phyloP scores from a whole-genome alignment of 2,888 invertebrate species.

The Teleiodes luculella region DNA sequence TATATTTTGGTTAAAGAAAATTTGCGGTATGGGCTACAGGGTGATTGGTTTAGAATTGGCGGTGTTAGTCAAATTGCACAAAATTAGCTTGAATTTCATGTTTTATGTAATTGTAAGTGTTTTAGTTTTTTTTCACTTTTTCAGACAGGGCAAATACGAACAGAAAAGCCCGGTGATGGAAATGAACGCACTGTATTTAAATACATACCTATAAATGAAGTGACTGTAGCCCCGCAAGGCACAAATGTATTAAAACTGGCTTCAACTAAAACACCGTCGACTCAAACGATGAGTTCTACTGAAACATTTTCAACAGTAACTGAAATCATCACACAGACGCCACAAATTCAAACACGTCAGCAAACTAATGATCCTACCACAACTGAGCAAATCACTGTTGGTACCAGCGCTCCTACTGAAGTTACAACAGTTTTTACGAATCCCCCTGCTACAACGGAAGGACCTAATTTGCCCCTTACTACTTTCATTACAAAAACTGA shows the following conservation, averaged over 20 bases:
- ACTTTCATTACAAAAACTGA: slow-evolving; percentile 34
- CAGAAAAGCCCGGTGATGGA: slow-evolving; percentile 66
- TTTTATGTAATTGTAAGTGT: neutral
- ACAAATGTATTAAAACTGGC: slow-evolving; percentile 66
- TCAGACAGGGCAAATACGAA: slow-evolving; percentile 76
- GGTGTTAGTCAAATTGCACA: slow-evolving; percentile 3
- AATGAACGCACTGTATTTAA: slow-evolving; percentile 63
- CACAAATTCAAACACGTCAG: slow-evolving; percentile 46
- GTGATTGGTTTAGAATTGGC: slow-evolving; percentile 41
- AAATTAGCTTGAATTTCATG: neutral
- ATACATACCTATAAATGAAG: slow-evolving; percentile 72
- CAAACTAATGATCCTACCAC: slow-evolving; percentile 37
- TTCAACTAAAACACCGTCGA: slow-evolving; percentile 50
- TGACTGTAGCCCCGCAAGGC: slow-evolving; percentile 55
- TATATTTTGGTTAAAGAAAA: neutral
- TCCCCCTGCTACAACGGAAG: slow-evolving; percentile 27
- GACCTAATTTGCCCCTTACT: slow-evolving; percentile 30
- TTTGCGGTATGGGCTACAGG: slow-evolving; percentile 36
- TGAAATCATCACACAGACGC: slow-evolving; percentile 56
- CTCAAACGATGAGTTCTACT: slow-evolving; percentile 38
- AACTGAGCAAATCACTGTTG: slow-evolving; percentile 30
- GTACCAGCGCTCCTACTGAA: slow-evolving; percentile 10
- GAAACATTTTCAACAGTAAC: slow-evolving; percentile 47
- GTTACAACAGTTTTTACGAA: slow-evolving; percentile 25
- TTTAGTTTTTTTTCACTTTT: slow-evolving; percentile 38